These are phyloP conservation scores for Triops cancriformis DNA, from an alignment of 1,140 invertebrate genomes.

Conservation along the genomic window DNA sequence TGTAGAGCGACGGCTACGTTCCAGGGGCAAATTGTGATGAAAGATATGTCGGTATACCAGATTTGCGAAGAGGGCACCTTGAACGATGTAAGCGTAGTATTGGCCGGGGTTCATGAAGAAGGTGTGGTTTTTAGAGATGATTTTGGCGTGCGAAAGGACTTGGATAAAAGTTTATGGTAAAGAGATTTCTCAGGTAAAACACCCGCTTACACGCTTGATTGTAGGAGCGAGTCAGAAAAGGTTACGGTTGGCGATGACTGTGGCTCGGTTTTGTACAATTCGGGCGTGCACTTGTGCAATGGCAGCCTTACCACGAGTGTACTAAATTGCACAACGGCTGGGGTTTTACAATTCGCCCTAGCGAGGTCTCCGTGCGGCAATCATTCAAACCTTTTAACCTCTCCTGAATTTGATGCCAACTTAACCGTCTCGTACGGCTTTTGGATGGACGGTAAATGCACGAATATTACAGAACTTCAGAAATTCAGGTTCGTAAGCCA, in stretches of 20 bases:
- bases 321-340: constrained; percentile 38
- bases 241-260: constrained; percentile 33
- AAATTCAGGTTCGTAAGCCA: not conserved
- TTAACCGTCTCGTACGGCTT: not conserved
- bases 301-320: constrained; percentile 33
- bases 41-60: constrained; percentile 40
- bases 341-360: constrained; percentile 40
- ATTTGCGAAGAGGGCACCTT: constrained; percentile 38
- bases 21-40: constrained; percentile 39
- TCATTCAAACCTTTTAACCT: not conserved
- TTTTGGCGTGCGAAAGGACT: constrained; percentile 37
- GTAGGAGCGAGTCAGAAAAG: constrained; percentile 36
- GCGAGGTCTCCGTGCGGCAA: constrained; percentile 27
- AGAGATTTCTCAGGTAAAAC: constrained; percentile 38
- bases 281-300: constrained; percentile 31
- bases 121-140: constrained; percentile 40
- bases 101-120: constrained; percentile 35
- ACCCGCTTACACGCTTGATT: constrained; percentile 15
- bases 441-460: not conserved
- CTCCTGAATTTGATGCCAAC: not conserved
- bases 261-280: constrained; percentile 30
- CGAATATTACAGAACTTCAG: not conserved
- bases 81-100: constrained; percentile 32
- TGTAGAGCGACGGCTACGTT: constrained; percentile 40
- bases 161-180: constrained; percentile 34